Evolutionary conservation across 2,888 invertebrate genomes (phyloP), one percentile per base, ranked within the genome.

Genomic region (Mylabris sibirica): DNA sequence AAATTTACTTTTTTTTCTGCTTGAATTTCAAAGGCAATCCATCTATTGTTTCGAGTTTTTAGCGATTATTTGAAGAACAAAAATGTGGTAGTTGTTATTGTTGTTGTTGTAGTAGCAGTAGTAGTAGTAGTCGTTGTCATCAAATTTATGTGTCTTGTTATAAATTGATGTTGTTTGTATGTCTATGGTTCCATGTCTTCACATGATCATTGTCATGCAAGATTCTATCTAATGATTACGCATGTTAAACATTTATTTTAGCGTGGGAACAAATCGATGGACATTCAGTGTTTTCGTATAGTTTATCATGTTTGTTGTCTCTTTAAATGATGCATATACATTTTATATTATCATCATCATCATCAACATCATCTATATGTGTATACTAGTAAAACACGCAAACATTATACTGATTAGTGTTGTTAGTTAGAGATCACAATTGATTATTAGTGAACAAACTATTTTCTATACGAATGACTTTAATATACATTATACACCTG

Each of bases 261-360:
- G 74, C 77, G 77, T 78, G 77, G 77, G 77, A 78, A 78, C 77
- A 76, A 75, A 78, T 77, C 76, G 75, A 76, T 75, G 75, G 76
- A 75, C 74, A 75, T 75, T 75, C 74, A 66, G 70, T 65, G 72
- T 71, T 71, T 70, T 14, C 12, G 69, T 68, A 59, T 67, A 57
- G 66, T 44, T 34, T 60, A 60, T 63, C 41, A 12, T 38, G 44
- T 44, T 44, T 44, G 20, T 49, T n/a, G 63, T 53, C 63, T 62
- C 34, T 57, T 63, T 60, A 69, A 65, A 66, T 63, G 67, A 64
- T 67, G 61, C 60, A 59, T 17, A 41, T 8, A 20, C 20, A 49
- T 49, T 11, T 38, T 38, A 12, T 38, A 38, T 38, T 38, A 38
- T 38, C 38, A 38, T 38, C 38, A 38, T 6, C 30, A 30, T 6